A percentile compares a stretch with the other conserved stretches of the same genome.
Conservation (phyloP, 1,140 invertebrate genomes). For the Drosophila punjabiensis region DNA sequence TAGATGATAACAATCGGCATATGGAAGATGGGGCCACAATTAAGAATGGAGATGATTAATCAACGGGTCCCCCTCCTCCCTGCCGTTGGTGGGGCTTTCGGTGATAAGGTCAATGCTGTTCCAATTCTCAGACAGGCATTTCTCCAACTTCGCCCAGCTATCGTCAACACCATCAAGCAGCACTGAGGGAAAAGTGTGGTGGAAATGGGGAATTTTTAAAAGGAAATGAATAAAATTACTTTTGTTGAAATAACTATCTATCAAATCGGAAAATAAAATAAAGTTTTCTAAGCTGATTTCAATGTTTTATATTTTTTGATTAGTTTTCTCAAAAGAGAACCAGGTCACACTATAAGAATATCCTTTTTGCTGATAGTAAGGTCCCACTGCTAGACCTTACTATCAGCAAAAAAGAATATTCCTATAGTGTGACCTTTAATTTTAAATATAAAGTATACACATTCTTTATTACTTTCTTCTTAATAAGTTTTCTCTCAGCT, state of each 20-base stretch:
- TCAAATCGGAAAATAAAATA: too few species aligned
- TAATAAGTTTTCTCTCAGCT: neutral
- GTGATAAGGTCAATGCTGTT: slow-evolving; percentile 77
- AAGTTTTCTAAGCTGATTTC: too few species aligned
- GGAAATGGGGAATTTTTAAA: neutral
- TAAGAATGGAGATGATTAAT: slow-evolving; percentile 75
- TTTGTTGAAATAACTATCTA: neutral
- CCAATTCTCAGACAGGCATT: slow-evolving; percentile 67
- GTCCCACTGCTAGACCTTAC: too few species aligned
- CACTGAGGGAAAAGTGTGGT: slow-evolving; percentile 9
- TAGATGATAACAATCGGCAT: slow-evolving; percentile 57
- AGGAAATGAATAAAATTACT: neutral
- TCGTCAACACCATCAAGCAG: slow-evolving; percentile 32
- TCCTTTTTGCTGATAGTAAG: too few species aligned
- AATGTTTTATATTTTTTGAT: too few species aligned
- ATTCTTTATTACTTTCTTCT: neutral
- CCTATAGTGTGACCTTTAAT: too few species aligned
- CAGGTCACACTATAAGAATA: too few species aligned
- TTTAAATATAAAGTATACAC: too few species aligned
- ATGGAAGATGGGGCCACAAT: slow-evolving; percentile 60
- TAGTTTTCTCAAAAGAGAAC: too few species aligned
- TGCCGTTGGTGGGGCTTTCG: slow-evolving; percentile 22
- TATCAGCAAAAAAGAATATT: too few species aligned
- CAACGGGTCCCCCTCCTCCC: slow-evolving; percentile 37
- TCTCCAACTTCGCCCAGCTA: slow-evolving; percentile 48